phyloP scores from a whole-genome alignment of 2,888 invertebrate genomes.

The Megaustenia siamemsis region DNA sequence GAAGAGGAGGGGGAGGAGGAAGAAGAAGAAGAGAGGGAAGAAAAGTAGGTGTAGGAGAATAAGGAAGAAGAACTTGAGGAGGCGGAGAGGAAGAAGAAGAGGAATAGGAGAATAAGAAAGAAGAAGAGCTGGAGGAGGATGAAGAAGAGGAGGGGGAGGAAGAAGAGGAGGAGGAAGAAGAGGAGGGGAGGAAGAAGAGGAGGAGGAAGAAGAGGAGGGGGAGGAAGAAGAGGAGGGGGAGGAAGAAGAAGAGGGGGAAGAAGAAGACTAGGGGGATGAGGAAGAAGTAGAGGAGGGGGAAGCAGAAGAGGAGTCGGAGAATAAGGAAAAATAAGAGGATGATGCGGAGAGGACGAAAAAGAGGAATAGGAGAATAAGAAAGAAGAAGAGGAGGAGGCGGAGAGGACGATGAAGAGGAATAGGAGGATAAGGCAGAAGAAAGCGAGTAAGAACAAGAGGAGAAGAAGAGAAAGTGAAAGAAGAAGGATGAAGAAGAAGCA shows the following conservation, averaged over 20 bases:
- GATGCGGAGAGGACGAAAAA: background rate
- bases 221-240: background rate
- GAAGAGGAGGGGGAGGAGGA: background rate
- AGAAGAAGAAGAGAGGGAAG: background rate
- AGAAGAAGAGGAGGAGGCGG: no score
- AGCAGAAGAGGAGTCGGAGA: no score
- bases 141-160: no score
- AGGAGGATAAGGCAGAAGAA: background rate
- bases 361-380: background rate
- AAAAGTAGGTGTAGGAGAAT: no score
- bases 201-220: background rate
- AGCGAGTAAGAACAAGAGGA: background rate
- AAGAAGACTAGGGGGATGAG: no score
- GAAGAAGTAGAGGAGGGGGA: no score
- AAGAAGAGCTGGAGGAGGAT: background rate
- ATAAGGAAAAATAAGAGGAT: background rate
- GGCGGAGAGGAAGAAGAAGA: no score
- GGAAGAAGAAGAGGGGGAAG: background rate
- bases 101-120: no score
- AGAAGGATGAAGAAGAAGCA: no score
- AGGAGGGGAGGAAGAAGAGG: background rate
- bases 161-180: background rate
- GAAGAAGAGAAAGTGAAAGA: background rate
- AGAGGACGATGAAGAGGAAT: no score
- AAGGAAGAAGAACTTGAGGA: no score